Percentiles rank a stretch among this genome's conserved stretches.
Conservation (phyloP, 2,888 invertebrate species). For the Drosophila fungiperda region DNA sequence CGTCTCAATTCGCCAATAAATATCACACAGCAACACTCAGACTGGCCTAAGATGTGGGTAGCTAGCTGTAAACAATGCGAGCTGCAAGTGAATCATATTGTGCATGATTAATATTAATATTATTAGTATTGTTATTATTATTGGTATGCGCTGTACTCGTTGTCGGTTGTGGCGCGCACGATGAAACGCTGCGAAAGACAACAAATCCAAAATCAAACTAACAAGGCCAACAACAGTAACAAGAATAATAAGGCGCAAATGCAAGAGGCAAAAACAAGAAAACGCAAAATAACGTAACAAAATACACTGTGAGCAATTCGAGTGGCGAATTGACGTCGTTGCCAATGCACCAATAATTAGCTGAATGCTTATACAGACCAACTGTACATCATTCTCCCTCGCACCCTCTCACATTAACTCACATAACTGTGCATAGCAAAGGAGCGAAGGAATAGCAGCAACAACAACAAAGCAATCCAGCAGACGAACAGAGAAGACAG, state of each 20-base stretch:
- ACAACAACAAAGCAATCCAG: slow-evolving; percentile 17
- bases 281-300: slow-evolving; percentile 47
- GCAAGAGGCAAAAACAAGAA: slow-evolving; percentile 33
- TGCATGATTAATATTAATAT: slow-evolving; percentile 49
- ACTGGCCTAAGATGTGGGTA: slow-evolving; percentile 8
- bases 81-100: slow-evolving; percentile 68
- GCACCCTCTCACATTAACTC: slow-evolving; percentile 9
- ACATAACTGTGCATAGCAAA: slow-evolving; percentile 44
- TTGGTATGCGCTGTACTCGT: slow-evolving; percentile 38
- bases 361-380: slow-evolving; percentile 17
- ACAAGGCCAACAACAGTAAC: slow-evolving; percentile 45
- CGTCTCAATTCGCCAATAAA: slow-evolving; percentile 22
- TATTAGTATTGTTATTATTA: slow-evolving; percentile 28
- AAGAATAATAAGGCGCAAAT: slow-evolving; percentile 33
- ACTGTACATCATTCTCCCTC: slow-evolving; percentile 37
- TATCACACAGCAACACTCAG: slow-evolving; percentile 14
- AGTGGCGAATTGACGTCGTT: slow-evolving; percentile 39
- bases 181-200: slow-evolving; percentile 56
- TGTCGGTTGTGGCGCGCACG: slow-evolving; percentile 46
- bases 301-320: slow-evolving; percentile 42
- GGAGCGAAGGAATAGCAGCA: slow-evolving; percentile 50
- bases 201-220: slow-evolving; percentile 66
- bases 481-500: slow-evolving; percentile 1
- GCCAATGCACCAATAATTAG: slow-evolving; percentile 17
- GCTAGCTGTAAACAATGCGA: slow-evolving; percentile 49